phyloP scores from a whole-genome alignment of 1,140 invertebrate species.

The Diploscapter pachys region DNA sequence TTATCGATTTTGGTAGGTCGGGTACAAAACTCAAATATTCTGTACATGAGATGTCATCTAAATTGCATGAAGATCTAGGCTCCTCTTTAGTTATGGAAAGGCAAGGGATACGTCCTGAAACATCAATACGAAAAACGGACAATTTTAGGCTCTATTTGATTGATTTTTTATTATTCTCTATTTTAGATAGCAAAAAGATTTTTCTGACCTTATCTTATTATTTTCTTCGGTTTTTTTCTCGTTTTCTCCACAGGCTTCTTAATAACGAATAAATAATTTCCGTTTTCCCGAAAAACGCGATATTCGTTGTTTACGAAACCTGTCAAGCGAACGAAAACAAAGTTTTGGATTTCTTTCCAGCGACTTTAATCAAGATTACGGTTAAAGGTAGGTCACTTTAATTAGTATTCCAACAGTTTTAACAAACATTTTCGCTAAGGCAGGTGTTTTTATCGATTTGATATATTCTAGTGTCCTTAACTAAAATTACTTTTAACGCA shows the following conservation, averaged over 20 bases:
- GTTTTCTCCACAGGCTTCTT: neutral
- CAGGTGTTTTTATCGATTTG: neutral
- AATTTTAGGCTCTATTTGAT: neutral
- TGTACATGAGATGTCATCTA: too few species aligned
- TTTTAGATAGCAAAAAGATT: too few species aligned
- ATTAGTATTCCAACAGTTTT: neutral
- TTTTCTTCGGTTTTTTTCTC: constrained; percentile 22
- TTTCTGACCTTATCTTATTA: neutral
- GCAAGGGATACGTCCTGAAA: neutral
- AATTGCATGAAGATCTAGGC: too few species aligned
- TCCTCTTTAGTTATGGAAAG: too few species aligned
- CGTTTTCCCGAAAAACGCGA: neutral
- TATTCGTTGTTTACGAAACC: constrained; percentile 18
- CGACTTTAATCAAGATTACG: too few species aligned
- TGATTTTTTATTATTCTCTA: neutral
- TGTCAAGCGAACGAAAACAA: too few species aligned
- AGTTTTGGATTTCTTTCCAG: neutral
- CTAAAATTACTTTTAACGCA: neutral
- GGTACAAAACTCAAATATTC: too few species aligned
- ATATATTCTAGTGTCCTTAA: neutral
- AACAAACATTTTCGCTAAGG: neutral
- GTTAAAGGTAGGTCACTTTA: too few species aligned
- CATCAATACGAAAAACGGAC: neutral
- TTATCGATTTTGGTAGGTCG: too few species aligned
- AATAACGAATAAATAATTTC: neutral